Evolutionary conservation across 2,113 vertebrate species (phyloP).

Genomic region (Sula dactylatra): DNA sequence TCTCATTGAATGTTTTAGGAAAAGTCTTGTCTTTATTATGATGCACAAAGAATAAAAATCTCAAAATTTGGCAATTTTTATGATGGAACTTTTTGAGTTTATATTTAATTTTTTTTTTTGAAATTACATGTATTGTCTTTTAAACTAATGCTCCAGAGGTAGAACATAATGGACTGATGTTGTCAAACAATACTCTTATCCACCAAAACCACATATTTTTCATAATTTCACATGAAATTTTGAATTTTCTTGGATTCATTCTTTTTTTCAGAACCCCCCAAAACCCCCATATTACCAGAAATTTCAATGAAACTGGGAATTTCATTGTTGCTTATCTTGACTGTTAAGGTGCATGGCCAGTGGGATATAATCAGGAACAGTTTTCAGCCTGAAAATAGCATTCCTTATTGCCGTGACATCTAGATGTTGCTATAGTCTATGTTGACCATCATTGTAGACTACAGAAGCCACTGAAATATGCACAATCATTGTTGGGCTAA

Average conservation of each 20-base stretch:
- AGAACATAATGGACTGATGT: neutral
- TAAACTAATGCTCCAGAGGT: neutral
- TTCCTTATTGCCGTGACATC: neutral
- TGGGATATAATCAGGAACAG: neutral
- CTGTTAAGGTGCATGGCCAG: neutral
- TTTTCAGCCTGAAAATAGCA: neutral
- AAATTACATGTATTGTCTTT: neutral
- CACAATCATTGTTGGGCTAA: neutral
- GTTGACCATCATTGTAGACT: neutral
- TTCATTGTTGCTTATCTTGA: neutral
- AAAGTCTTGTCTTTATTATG: neutral
- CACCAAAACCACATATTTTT: neutral
- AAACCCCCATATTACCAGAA: accelerated
- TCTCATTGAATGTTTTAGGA: neutral
- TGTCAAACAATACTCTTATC: neutral
- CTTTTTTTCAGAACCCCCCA: accelerated
- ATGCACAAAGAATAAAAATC: neutral
- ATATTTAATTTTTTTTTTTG: neutral
- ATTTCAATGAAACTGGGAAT: neutral
- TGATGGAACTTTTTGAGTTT: neutral
- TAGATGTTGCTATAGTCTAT: neutral
- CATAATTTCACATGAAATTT: neutral
- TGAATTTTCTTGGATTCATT: neutral
- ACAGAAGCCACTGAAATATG: neutral
- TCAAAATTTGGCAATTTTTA: neutral